Conservation (phyloP, 2,888 invertebrate species). For the Bimastos eiseni region DNA sequence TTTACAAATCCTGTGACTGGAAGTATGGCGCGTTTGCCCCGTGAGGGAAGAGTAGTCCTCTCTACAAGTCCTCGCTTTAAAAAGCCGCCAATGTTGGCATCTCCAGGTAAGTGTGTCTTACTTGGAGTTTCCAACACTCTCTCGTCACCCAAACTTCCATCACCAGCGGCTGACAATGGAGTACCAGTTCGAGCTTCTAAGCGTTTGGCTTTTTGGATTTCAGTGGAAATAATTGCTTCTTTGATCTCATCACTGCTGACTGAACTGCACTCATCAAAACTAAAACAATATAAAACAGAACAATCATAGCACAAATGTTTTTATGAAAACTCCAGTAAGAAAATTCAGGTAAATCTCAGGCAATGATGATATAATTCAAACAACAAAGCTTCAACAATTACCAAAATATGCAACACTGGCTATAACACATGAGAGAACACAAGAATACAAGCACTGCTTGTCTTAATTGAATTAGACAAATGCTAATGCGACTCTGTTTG, state of each 20-base stretch:
- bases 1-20: neutral
- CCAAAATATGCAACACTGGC: neutral
- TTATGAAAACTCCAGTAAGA: neutral
- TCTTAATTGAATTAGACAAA: neutral
- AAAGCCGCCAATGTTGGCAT: neutral
- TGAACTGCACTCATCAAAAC: slow-evolving; percentile 6
- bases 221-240: neutral
- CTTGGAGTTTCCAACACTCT: neutral
- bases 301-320: neutral
- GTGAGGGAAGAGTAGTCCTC: neutral
- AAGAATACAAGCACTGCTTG: neutral
- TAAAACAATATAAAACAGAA: neutral
- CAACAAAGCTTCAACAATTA: neutral
- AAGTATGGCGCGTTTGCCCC: neutral
- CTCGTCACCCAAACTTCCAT: neutral
- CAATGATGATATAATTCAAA: neutral
- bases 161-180: neutral
- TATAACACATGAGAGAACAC: neutral
- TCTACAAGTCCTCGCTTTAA: neutral
- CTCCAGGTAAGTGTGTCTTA: neutral
- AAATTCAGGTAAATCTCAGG: neutral
- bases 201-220: neutral
- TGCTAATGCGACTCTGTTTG: neutral
- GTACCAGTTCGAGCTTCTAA: neutral
- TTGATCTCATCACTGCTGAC: neutral